These are phyloP conservation scores for Octopus bimaculoides DNA, from an alignment of 1,140 invertebrate genomes.

Conservation along the genomic window DNA sequence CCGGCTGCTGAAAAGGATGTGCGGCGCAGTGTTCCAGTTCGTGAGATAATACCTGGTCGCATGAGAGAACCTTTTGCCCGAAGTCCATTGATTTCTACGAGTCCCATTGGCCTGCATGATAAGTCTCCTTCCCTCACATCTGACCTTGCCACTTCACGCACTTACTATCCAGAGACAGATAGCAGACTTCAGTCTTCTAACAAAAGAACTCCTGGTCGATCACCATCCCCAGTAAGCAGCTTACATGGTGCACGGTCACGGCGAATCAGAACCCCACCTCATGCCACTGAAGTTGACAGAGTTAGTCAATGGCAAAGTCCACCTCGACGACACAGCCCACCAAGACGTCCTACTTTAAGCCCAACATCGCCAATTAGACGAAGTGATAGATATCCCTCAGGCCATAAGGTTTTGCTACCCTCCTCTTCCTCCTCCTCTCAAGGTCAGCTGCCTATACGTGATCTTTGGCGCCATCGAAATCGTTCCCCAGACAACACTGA, in stretches of 20 bases:
- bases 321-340: not conserved
- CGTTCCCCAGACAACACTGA: not conserved
- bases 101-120: not conserved
- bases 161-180: not conserved
- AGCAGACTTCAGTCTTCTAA: slow-evolving; percentile 5
- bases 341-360: not conserved
- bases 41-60: not conserved
- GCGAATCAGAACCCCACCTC: not conserved
- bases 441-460: not conserved
- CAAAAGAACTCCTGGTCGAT: not conserved
- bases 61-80: not conserved
- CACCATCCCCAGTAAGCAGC: not conserved
- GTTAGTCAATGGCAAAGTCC: not conserved
- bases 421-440: not conserved
- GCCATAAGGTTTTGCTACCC: not conserved
- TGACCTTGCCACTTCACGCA: not conserved
- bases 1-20: not conserved
- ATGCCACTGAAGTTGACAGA: not conserved
- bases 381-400: not conserved
- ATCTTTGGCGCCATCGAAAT: not conserved
- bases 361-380: slow-evolving; percentile 12
- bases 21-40: not conserved
- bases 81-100: not conserved
- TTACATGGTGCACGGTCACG: not conserved
- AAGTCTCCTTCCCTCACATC: not conserved